Evolutionary conservation across 2,888 invertebrate species (phyloP).

Genomic region (Hanleya hanleyi): DNA sequence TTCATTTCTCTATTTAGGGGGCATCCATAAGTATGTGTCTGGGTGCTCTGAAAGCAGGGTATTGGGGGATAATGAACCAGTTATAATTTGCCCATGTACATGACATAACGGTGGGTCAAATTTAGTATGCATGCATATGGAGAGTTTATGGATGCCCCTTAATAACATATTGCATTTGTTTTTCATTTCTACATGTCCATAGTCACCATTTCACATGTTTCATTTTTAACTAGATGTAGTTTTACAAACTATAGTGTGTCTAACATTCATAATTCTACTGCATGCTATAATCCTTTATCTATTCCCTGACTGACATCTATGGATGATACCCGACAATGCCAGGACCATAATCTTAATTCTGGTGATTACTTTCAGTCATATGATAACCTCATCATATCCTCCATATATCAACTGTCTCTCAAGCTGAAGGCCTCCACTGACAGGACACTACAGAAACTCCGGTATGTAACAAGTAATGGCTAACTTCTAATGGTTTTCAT

Average conservation of each 20-base stretch:
- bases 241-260: no score
- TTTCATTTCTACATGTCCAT: neutral
- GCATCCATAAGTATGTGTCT: no score
- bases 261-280: neutral
- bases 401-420: conserved; percentile 76
- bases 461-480: conserved; percentile 62
- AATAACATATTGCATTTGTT: no score
- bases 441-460: conserved; percentile 75
- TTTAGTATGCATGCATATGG: no score
- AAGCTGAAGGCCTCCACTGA: conserved; percentile 75
- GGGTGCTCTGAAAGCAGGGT: no score
- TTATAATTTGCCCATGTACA: no score
- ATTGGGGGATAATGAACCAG: no score
- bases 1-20: no score
- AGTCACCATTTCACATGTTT: neutral
- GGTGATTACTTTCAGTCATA: conserved; percentile 60
- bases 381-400: conserved; percentile 76
- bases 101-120: no score
- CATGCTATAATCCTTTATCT: neutral
- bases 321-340: no score
- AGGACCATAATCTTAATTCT: no score
- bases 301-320: no score
- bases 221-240: neutral
- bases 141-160: neutral
- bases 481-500: neutral